Conservation (phyloP, 2,888 invertebrate genomes). For the Antheraea yamamai region DNA sequence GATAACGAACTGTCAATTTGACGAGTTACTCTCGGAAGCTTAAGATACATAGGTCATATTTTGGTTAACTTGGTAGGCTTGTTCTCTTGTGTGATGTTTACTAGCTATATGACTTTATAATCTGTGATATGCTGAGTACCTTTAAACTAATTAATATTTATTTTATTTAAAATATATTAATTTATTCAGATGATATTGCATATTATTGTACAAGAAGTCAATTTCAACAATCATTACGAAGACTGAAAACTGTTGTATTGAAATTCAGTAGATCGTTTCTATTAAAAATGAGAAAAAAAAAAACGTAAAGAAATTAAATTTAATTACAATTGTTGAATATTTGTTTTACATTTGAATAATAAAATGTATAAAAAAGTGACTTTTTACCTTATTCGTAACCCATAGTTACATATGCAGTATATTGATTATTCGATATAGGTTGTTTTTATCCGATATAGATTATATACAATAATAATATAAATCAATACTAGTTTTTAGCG, state of each 20-base stretch:
- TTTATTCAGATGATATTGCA: neutral
- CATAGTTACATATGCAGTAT: no score
- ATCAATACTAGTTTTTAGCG: no score
- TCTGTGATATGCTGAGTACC: neutral
- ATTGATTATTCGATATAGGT: neutral
- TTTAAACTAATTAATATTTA: neutral
- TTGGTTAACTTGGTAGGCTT: neutral
- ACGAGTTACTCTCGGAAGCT: neutral
- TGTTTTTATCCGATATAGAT: neutral
- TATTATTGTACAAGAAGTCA: neutral
- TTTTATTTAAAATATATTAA: neutral
- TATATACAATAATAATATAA: no score
- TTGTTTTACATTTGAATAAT: no score
- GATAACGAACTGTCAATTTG: neutral
- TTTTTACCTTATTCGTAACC: neutral
- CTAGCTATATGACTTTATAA: neutral
- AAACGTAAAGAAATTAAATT: no score
- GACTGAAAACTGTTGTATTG: no score
- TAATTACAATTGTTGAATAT: no score
- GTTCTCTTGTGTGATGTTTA: neutral
- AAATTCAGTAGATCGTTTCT: no score
- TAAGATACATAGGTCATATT: neutral
- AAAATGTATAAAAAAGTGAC: neutral
- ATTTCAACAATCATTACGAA: no score
- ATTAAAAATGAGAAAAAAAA: no score